Evolutionary conservation across 2,888 invertebrate species (phyloP), one percentile per base, ranked within the genome.

Genomic region (Leucozona laternaria): DNA sequence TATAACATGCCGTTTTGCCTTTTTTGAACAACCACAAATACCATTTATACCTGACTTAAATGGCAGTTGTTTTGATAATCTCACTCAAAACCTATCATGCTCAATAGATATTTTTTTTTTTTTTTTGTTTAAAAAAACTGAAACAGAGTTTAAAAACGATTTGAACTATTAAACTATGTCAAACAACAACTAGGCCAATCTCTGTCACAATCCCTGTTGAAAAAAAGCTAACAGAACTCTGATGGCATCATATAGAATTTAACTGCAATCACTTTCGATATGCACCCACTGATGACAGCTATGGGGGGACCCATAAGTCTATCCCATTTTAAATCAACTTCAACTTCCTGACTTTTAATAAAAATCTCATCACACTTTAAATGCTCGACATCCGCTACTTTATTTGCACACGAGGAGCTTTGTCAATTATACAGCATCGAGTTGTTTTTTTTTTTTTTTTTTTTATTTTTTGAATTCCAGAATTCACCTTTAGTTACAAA

Each of bases 321-420:
- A 1, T 48, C 17, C 20, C 6, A 48, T 66, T 57, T 79, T 79
- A 68, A 79, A 79, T 73, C 58, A 40, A 68, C 60, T 66, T 40
- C 50, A 20, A 43, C 25, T 43, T 72, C 66, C 79, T 68, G 68
- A 70, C 43, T 55, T 70, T 76, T 53, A 81, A 81, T 70, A 76
- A 81, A 81, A 76, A 40, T 76, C 70, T 68, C 76, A 70, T 75
- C 70, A 53, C 76, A 70, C 68, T 81, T 81, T 76, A 81, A 76
- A 81, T 70, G 57, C 57, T 34, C 31, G 31, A 68, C 53, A 53
- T 68, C 50, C 66, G 48, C 53, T 68, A 28, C 66, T 80, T 68
- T 68, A 80, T 80, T 80, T 75, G 75, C 75, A 80, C 66, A 75
- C 34, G 25, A 17, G 48, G 53, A 8, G 45, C 66, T 68, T 68